Conservation (phyloP, 2,797 vertebrate genomes). For the Brotula barbata region DNA sequence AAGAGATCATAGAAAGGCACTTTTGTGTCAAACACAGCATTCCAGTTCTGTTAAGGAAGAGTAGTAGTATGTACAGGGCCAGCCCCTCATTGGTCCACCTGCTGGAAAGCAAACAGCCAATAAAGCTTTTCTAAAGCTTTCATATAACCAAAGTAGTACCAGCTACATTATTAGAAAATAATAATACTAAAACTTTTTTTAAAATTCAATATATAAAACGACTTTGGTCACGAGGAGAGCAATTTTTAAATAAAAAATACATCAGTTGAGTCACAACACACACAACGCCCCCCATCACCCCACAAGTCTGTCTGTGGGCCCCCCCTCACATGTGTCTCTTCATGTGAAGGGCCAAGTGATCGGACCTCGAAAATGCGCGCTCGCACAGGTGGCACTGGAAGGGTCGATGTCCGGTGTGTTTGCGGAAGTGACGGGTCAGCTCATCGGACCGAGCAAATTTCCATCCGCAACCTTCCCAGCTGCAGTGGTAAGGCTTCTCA, state of each 20-base stretch:
- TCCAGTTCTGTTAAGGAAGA: conserved; percentile 77
- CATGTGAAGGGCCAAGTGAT: conserved; percentile 98
- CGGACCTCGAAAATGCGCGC: conserved; percentile 94
- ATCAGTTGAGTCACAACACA: conserved; percentile 63
- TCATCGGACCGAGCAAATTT: conserved; percentile 98
- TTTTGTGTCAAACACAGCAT: conserved; percentile 78
- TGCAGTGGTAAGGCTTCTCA: conserved; percentile 99
- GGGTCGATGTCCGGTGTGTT: conserved; percentile 97
- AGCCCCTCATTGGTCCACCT: conserved; percentile 79
- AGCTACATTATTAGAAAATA: conserved; percentile 83
- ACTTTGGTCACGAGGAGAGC: conserved; percentile 75
- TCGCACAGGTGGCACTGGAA: conserved; percentile 99
- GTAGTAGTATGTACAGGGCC: conserved; percentile 80
- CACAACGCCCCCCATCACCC: conserved; percentile 36
- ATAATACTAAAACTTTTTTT: conserved; percentile 74
- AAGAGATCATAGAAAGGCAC: conserved; percentile 82
- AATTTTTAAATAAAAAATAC: conserved; percentile 78
- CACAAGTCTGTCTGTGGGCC: conserved; percentile 43
- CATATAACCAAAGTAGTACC: conserved; percentile 83
- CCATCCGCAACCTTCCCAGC: conserved; percentile 99
- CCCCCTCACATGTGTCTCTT: conserved; percentile 93
- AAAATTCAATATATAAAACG: conserved; percentile 67
- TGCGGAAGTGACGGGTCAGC: conserved; percentile 97
- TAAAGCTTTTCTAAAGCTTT: conserved; percentile 77
- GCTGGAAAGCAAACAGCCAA: conserved; percentile 67